Percentiles rank a stretch among this genome's conserved stretches.
These are phyloP conservation scores for Eudyptes chrysolophus DNA, from an alignment of 2,113 vertebrate species.

Conservation along the genomic window DNA sequence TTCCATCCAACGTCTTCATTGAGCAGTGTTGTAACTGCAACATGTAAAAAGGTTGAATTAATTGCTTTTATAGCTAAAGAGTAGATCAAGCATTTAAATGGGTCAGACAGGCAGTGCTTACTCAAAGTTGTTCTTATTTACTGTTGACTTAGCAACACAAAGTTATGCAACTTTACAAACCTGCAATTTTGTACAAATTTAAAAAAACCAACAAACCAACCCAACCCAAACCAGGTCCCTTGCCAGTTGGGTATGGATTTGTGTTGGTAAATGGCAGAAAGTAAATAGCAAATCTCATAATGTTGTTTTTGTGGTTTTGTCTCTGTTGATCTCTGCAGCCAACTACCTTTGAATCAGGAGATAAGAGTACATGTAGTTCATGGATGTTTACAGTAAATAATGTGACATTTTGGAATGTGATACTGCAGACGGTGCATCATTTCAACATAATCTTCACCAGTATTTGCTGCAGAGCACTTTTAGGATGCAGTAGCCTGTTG, in stretches of 20 bases:
- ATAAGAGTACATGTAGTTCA: conserved; percentile 19
- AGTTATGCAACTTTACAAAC: not conserved
- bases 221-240: not conserved
- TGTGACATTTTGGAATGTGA: not conserved
- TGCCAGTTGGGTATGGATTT: not conserved
- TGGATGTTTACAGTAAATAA: conserved; percentile 17
- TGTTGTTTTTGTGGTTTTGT: conserved; percentile 9
- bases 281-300: conserved; percentile 4
- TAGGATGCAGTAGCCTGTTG: not conserved
- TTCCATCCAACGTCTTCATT: not conserved
- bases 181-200: not conserved
- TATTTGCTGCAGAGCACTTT: not conserved
- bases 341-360: conserved; percentile 18
- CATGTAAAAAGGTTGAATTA: not conserved
- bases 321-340: not conserved
- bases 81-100: not conserved
- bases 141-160: not conserved
- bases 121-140: not conserved
- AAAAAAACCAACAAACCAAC: not conserved
- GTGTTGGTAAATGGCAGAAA: not conserved
- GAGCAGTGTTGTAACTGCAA: not conserved
- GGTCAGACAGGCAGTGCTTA: not conserved
- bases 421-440: not conserved
- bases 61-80: not conserved
- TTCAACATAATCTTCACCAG: not conserved